These are phyloP conservation scores for Trissoscelio sp. DNA, from an alignment of 2,888 invertebrate species.

Conservation along the genomic window DNA sequence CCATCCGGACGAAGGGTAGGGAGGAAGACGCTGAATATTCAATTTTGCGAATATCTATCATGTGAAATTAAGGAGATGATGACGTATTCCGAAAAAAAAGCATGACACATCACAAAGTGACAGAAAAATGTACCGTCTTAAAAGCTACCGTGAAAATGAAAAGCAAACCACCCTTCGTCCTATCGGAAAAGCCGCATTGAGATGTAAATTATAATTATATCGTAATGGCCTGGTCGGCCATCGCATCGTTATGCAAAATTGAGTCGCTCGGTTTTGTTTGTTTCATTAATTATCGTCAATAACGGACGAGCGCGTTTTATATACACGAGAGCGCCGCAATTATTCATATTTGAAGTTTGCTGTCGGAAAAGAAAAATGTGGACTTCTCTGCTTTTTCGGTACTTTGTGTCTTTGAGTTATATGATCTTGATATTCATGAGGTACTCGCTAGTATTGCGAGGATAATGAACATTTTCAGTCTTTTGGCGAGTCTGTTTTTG, in stretches of 20 bases:
- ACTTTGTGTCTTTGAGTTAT: constrained; percentile 8
- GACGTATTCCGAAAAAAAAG: constrained; percentile 7
- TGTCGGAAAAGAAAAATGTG: constrained; percentile 35
- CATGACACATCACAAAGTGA: constrained; percentile 11
- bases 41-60: constrained; percentile 27
- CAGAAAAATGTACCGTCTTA: too few relatives aligned
- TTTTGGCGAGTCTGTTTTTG: constrained; percentile 10
- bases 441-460: constrained; percentile 16
- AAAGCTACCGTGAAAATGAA: too few relatives aligned
- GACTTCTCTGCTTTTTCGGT: constrained; percentile 1
- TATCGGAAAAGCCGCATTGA: constrained; percentile 10
- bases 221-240: constrained; percentile 10
- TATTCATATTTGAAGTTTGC: constrained; percentile 24
- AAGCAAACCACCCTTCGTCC: too few relatives aligned
- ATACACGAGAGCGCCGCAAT: too few relatives aligned
- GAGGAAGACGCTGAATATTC: constrained; percentile 25
- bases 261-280: constrained; percentile 6
- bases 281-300: constrained; percentile 28
- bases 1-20: constrained; percentile 4
- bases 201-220: constrained; percentile 24
- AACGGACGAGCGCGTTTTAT: not conserved
- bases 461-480: constrained; percentile 43
- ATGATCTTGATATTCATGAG: constrained; percentile 25
- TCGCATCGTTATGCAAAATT: constrained; percentile 1
- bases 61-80: constrained; percentile 23